phyloP scores from a whole-genome alignment of 2,113 vertebrate species.

The Paedocypris sp. region DNA sequence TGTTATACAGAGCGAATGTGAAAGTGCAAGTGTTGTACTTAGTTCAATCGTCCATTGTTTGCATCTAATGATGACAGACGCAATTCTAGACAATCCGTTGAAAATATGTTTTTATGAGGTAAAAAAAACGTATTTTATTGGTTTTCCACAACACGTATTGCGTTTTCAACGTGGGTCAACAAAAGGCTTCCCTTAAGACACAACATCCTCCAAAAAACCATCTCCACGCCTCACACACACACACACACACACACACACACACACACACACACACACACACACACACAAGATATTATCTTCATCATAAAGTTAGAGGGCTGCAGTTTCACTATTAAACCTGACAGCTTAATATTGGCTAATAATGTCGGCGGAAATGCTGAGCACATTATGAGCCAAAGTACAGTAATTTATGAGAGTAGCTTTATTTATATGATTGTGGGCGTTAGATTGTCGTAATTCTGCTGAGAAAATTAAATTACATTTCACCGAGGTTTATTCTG shows the following conservation, averaged over 20 bases:
- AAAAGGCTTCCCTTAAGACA: not conserved
- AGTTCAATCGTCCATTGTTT: too few species aligned
- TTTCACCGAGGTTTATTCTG: too few species aligned
- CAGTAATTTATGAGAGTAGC: not conserved
- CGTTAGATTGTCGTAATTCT: constrained; percentile 1
- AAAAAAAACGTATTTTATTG: not conserved
- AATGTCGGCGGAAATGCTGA: not conserved
- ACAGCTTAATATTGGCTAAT: constrained; percentile 11
- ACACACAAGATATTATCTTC: not conserved
- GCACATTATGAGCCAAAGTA: not conserved
- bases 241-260: not conserved
- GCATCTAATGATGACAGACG: too few species aligned
- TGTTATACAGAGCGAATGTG: too few species aligned
- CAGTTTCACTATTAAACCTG: not conserved
- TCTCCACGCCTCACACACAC: not conserved
- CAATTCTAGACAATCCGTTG: too few species aligned
- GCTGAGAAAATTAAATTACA: too few species aligned
- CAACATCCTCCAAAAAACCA: constrained; percentile 3
- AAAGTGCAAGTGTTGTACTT: too few species aligned
- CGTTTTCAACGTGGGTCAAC: not conserved
- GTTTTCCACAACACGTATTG: too few species aligned
- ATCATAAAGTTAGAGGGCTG: not conserved
- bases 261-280: not conserved
- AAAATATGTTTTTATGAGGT: too few species aligned
- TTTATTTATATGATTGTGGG: not conserved